phyloP scores from a whole-genome alignment of 2,113 vertebrate genomes.

The Pan paniscus region DNA sequence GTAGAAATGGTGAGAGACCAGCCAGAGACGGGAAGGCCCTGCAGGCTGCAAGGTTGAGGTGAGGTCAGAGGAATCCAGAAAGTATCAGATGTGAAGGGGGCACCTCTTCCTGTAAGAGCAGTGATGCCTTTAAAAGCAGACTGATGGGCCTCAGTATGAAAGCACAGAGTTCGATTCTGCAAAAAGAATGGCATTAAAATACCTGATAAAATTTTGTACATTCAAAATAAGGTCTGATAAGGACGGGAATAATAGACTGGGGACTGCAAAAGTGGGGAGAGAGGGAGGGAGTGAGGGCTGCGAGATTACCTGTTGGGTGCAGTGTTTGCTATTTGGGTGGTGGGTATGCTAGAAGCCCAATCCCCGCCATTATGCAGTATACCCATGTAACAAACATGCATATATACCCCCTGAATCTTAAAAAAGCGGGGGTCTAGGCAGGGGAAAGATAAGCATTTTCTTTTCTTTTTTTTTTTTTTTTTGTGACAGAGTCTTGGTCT shows the following conservation, averaged over 20 bases:
- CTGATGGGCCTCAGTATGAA: neutral
- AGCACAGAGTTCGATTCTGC: neutral
- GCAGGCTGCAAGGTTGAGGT: accelerated
- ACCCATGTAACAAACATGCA: too few species aligned
- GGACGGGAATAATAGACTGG: too few species aligned
- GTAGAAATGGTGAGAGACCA: neutral
- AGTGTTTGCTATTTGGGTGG: too few species aligned
- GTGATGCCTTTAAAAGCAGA: neutral
- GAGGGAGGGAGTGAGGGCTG: too few species aligned
- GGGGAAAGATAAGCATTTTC: neutral
- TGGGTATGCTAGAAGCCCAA: too few species aligned
- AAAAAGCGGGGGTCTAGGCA: too few species aligned
- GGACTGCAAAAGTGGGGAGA: too few species aligned
- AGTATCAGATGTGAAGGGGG: accelerated
- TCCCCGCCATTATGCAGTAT: too few species aligned
- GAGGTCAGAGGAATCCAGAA: neutral
- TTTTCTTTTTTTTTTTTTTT: too few species aligned
- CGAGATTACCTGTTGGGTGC: too few species aligned
- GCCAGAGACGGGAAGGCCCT: neutral
- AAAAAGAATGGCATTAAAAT: neutral
- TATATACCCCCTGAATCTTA: too few species aligned
- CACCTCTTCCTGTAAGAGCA: neutral
- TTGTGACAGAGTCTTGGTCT: too few species aligned
- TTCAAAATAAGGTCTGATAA: neutral
- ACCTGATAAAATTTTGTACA: neutral